A percentile compares a stretch with the other conserved stretches of the same genome.
These are phyloP conservation scores for Urocolius indicus DNA, from an alignment of 2,113 vertebrate genomes.

Conservation along the genomic window DNA sequence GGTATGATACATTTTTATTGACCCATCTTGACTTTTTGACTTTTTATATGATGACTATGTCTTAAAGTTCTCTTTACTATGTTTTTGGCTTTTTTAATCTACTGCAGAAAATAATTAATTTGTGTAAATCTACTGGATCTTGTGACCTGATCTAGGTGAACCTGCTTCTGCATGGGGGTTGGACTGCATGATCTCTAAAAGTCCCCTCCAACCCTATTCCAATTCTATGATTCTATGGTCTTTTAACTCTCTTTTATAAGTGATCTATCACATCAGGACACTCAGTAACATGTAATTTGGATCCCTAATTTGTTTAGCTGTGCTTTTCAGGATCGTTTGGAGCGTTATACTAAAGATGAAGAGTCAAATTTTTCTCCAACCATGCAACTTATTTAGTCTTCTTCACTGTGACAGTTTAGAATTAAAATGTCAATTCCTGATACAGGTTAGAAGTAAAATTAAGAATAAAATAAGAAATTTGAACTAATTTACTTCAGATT, in stretches of 20 bases:
- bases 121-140: not conserved
- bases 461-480: not conserved
- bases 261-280: not conserved
- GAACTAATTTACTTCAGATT: not conserved
- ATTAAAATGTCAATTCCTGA: not conserved
- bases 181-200: too few relatives aligned
- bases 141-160: too few relatives aligned
- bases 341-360: not conserved
- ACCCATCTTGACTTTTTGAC: not conserved
- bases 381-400: not conserved
- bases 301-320: not conserved
- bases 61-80: not conserved
- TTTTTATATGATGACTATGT: not conserved
- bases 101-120: not conserved
- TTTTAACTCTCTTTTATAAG: not conserved
- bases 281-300: not conserved
- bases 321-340: not conserved
- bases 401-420: not conserved
- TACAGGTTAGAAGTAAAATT: not conserved
- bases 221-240: too few relatives aligned
- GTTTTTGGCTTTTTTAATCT: not conserved
- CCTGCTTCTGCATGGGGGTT: too few relatives aligned
- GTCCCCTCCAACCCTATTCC: too few relatives aligned
- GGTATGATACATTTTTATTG: not conserved
- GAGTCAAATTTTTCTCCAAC: not conserved